These are phyloP conservation scores for Sterna hirundo DNA, from an alignment of 2,113 vertebrate species.

Conservation along the genomic window DNA sequence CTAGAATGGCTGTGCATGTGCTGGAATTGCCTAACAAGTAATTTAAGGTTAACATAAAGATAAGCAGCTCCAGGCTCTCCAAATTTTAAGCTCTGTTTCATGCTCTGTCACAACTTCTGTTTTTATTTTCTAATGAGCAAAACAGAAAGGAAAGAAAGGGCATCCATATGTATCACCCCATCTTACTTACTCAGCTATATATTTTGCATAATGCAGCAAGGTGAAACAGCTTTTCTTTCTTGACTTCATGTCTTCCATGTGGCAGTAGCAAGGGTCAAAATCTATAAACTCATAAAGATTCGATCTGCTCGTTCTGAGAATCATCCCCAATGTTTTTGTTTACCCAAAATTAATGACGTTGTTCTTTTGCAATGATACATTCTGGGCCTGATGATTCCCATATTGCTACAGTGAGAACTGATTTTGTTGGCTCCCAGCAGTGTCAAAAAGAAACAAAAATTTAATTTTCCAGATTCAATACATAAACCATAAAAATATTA, in stretches of 20 bases:
- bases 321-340: background rate
- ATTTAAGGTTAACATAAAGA: background rate
- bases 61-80: background rate
- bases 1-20: background rate
- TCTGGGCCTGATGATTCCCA: background rate
- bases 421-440: background rate
- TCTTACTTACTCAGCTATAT: background rate
- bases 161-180: background rate
- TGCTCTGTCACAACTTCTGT: background rate
- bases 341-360: background rate
- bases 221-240: background rate
- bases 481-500: background rate
- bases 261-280: background rate
- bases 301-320: background rate
- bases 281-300: background rate
- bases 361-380: background rate
- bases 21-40: background rate
- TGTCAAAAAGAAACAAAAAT: background rate
- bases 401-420: background rate
- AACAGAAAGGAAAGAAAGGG: background rate
- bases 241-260: background rate
- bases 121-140: background rate
- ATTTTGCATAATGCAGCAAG: background rate
- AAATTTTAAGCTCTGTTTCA: background rate
- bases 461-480: background rate